Evolutionary conservation across 2,113 vertebrate species (phyloP).

Genomic region (Dipodomys spectabilis): DNA sequence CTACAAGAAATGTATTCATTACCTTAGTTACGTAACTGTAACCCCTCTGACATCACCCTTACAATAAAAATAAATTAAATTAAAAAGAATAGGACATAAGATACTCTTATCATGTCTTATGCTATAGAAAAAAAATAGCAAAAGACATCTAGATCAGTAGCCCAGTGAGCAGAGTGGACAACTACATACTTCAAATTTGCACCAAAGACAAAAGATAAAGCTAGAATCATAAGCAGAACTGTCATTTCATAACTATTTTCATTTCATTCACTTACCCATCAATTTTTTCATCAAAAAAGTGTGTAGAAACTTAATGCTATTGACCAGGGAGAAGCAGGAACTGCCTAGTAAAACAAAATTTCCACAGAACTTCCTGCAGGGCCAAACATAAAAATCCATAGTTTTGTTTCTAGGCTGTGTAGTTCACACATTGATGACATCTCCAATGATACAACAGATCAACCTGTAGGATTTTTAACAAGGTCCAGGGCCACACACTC

Average conservation of each 20-base stretch:
- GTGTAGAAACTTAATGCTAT: constrained; percentile 53
- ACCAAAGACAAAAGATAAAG: constrained; percentile 16
- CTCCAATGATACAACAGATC: not conserved
- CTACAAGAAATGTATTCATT: too few relatives aligned
- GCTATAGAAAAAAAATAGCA: not conserved
- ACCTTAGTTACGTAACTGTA: too few relatives aligned
- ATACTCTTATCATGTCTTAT: too few relatives aligned
- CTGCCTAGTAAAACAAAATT: constrained; percentile 14
- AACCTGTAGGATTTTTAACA: not conserved
- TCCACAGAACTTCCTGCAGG: not conserved
- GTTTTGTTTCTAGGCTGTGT: not conserved
- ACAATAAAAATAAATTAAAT: too few relatives aligned
- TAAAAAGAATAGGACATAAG: too few relatives aligned
- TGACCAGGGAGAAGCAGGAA: not conserved
- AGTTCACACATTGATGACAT: not conserved
- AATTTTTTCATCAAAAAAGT: constrained; percentile 64
- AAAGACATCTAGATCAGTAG: not conserved
- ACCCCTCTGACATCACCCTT: too few relatives aligned
- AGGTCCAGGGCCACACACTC: not conserved
- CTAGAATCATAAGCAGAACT: constrained; percentile 42
- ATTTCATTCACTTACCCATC: constrained; percentile 29
- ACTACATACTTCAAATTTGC: not conserved
- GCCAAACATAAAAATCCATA: not conserved
- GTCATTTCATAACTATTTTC: constrained; percentile 17
- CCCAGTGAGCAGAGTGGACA: not conserved